A percentile compares a stretch with the other conserved stretches of the same genome.
phyloP scores from a whole-genome alignment of 2,797 vertebrate species.

The Onychomys torridus region DNA sequence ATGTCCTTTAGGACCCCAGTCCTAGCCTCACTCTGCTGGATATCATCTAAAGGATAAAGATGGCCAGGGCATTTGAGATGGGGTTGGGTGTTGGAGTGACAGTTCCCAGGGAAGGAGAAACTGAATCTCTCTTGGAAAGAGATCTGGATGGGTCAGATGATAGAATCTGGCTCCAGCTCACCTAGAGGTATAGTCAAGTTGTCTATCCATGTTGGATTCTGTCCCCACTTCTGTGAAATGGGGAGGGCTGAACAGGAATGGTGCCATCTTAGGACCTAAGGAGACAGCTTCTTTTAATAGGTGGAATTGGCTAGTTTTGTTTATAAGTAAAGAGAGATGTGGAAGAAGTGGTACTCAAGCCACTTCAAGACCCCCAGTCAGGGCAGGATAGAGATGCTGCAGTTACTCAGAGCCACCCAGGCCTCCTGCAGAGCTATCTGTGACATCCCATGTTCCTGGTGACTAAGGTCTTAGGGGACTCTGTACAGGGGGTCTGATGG shows the following conservation, averaged over 20 bases:
- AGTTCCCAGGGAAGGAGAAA: background rate
- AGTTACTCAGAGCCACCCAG: background rate
- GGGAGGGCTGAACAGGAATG: fast-evolving
- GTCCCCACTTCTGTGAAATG: background rate
- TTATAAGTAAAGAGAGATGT: background rate
- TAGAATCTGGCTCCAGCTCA: no score
- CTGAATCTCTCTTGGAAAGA: background rate
- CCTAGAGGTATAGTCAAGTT: background rate
- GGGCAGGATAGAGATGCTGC: fast-evolving
- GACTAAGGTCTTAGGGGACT: background rate
- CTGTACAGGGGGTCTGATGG: background rate
- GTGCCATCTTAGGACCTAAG: fast-evolving
- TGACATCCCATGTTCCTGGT: fast-evolving
- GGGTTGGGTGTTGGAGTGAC: background rate
- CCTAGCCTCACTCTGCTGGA: no score
- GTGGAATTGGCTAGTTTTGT: background rate
- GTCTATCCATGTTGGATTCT: fast-evolving
- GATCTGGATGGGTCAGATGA: background rate
- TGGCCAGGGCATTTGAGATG: fast-evolving
- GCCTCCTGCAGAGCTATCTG: background rate
- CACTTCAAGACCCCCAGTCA: fast-evolving
- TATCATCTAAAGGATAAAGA: background rate
- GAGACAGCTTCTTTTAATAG: no score
- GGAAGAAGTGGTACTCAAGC: background rate
- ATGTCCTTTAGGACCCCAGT: fast-evolving